Evolutionary conservation across 2,888 invertebrate species (phyloP), one percentile per base, ranked within the genome.

Genomic region (Digitonthophagus gazella): DNA sequence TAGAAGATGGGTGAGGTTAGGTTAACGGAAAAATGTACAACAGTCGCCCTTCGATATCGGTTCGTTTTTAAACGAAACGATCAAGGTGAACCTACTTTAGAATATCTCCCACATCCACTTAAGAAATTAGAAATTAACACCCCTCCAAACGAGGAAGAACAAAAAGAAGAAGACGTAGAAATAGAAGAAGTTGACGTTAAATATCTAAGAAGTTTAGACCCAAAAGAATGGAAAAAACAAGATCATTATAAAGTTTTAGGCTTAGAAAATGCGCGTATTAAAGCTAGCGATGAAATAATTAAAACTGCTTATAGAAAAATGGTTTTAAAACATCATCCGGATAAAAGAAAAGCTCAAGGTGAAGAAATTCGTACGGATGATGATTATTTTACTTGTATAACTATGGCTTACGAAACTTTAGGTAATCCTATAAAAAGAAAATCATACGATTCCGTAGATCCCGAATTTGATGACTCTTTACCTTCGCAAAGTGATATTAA

Each of bases 361-460:
- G 94, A 96, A 82, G 93, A 94, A 74, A 89, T 96, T 44, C 89
- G 91, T 72, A 89, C 91, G 2, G 97, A 97, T 76, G 95, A 96
- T 78, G 98, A 98, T 84, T 98, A 98, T 83, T 99, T 98, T 83
- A 96, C 97, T 0, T 98, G 98, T 81, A 99, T 99, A 76, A 98
- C 98, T 0, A 95, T 95, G 86, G 98, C 98, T 4, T 97, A 96
- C 85, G 98, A 98, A 85, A 94, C 91, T 69, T 82, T 93, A 67
- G 96, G 97, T 0, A 93, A 90, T 74, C 88, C 91, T 8, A 83
- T 87, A 18, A 94, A 93, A 78, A 87, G 98, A 70, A 87, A 94
- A 69, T 93, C 98, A 0, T 99, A 93, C 81, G 99, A 99, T 83
- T 98, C 98, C 3, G 92, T 99, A 58, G 99, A 99, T 83, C 96